Conservation (phyloP, 2,888 invertebrate species). For the Marronus borbonicus region DNA sequence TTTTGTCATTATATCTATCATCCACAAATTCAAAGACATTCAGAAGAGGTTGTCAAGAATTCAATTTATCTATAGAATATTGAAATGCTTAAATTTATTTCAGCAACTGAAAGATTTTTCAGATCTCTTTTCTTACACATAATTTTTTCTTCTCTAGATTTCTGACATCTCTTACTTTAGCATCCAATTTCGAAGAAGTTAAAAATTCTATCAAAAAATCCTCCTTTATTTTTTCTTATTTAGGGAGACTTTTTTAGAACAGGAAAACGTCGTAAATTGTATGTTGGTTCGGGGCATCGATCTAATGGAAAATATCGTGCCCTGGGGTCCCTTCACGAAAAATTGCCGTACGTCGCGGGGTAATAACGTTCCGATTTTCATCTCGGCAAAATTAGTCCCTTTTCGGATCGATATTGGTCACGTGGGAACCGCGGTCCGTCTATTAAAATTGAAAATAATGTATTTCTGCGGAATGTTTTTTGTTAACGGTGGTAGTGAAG, state of each 20-base stretch:
- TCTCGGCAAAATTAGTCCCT: conserved; percentile 42
- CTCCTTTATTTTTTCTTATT: neutral
- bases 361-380: conserved; percentile 48
- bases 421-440: conserved; percentile 27
- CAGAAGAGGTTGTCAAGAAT: no score
- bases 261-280: conserved; percentile 32
- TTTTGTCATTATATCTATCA: neutral
- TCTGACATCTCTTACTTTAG: no score
- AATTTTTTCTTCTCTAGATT: no score
- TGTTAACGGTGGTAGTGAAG: neutral
- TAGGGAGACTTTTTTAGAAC: neutral
- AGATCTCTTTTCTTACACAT: no score
- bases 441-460: conserved; percentile 46
- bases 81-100: no score
- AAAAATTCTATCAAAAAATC: neutral
- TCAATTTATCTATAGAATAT: no score
- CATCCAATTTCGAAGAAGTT: neutral
- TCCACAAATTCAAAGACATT: neutral
- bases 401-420: conserved; percentile 42
- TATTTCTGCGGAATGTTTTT: conserved; percentile 13
- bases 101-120: no score
- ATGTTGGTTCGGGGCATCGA: conserved; percentile 34
- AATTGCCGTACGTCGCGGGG: conserved; percentile 43
- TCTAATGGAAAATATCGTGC: conserved; percentile 45
- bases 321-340: conserved; percentile 42